Percentiles rank a stretch among this genome's conserved stretches.
Evolutionary conservation across 2,888 invertebrate genomes (phyloP).

Genomic region (Caprella mutica): DNA sequence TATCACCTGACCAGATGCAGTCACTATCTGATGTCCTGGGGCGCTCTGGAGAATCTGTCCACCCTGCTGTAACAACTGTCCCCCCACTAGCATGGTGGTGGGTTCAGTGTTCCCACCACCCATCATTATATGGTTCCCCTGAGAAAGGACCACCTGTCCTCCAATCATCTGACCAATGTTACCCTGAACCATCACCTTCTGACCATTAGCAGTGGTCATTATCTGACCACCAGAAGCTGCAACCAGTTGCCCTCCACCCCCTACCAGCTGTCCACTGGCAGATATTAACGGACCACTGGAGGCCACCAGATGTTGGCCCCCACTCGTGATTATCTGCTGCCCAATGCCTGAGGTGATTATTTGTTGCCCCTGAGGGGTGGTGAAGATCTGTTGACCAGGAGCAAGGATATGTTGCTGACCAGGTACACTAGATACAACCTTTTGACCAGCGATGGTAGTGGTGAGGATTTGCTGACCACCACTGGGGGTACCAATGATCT

Average conservation of each 20-base stretch:
- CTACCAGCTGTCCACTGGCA: constrained; percentile 4
- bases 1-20: constrained; percentile 39
- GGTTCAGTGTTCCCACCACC: constrained; percentile 35
- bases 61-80: constrained; percentile 24
- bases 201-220: constrained; percentile 15
- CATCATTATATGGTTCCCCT: constrained; percentile 31
- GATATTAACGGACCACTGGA: no score
- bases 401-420: not conserved
- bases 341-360: constrained; percentile 10
- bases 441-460: constrained; percentile 12
- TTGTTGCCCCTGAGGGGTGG: not conserved
- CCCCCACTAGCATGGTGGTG: constrained; percentile 22
- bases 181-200: constrained; percentile 30
- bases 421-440: not conserved
- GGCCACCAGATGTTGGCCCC: constrained; percentile 29
- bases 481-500: constrained; percentile 39
- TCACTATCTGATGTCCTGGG: constrained; percentile 22
- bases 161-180: constrained; percentile 28
- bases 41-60: constrained; percentile 13
- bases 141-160: constrained; percentile 34
- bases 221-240: constrained; percentile 2
- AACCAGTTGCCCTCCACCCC: not conserved
- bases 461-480: constrained; percentile 8
- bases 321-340: constrained; percentile 25
- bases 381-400: constrained; percentile 5